Percentiles rank a stretch among this genome's conserved stretches.
Conservation (phyloP, 2,888 invertebrate species). For the Magallana nippona region DNA sequence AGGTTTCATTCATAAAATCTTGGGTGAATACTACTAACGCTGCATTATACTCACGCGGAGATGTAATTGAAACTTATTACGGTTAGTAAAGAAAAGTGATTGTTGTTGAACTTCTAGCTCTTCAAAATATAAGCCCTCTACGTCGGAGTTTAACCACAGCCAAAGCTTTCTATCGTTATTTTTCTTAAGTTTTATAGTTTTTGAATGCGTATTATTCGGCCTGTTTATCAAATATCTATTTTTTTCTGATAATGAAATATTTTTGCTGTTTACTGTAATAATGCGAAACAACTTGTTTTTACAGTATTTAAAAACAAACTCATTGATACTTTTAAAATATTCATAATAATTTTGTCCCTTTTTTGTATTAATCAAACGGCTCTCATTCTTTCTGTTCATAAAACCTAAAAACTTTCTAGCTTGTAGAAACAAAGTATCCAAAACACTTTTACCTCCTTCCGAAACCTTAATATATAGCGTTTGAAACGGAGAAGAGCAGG, state of each 20-base stretch:
- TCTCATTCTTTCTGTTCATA: too few relatives aligned
- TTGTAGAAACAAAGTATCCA: too few relatives aligned
- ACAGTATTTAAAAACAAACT: too few relatives aligned
- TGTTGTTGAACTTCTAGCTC: conserved; percentile 20
- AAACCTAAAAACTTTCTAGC: too few relatives aligned
- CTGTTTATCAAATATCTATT: not conserved
- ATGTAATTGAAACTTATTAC: conserved; percentile 22
- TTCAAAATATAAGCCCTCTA: not conserved
- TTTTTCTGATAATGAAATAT: not conserved
- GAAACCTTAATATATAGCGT: too few relatives aligned
- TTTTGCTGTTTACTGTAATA: not conserved
- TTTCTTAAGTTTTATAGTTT: not conserved
- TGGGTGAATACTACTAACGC: conserved; percentile 23
- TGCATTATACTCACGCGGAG: conserved; percentile 1
- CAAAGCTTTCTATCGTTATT: not conserved
- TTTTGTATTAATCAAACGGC: too few relatives aligned
- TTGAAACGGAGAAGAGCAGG: too few relatives aligned
- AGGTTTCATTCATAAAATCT: conserved; percentile 45
- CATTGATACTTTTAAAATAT: too few relatives aligned
- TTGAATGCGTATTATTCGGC: not conserved
- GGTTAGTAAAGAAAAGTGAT: conserved; percentile 13
- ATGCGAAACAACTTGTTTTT: too few relatives aligned
- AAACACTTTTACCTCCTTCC: too few relatives aligned
- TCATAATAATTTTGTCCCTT: too few relatives aligned
- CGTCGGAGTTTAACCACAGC: not conserved